Base-by-base conservation (phyloP, 2,888 invertebrate species). In the Chironomus riparius region DNA sequence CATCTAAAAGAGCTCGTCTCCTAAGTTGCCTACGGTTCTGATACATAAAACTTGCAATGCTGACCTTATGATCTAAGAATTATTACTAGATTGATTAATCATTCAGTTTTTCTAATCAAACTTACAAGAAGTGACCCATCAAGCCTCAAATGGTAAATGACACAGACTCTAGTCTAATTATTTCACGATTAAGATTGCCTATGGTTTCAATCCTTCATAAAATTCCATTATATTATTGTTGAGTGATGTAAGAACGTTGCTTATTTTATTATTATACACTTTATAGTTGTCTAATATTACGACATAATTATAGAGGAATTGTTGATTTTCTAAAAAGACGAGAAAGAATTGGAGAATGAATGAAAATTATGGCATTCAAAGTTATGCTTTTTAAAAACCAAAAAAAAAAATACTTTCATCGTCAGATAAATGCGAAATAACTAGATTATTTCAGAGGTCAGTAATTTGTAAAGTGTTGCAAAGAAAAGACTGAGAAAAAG, bases 231-330 rank as follows among this genome's bases (percentile, higher is more conserved):
- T 38, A 38, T 38, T 38, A 38, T 10, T 38, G 38, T 56, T 15
- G 56, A 56, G 18, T 38, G 38, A 56, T 56, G 56, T 56, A 56
- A 56, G 18, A 56, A 56, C 18, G 56, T 18, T 56, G 18, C n/a
- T 56, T 56, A n/a, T 56, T 56, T 18, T 56, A 18, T 56, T 56
- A 56, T 56, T 56, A 56, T 18, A 56, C 18, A 56, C 7, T 56
- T 18, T 56, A 56, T 15, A 56, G 56, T 56, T 56, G n/a, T 18
- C 18, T 56, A 56, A 56, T 56, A 18, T 56, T 56, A 56, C 56
- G 18, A 56, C 56, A 56, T 56, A 56, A 70, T 69, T 69, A 18
- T 69, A 69, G 24, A 70, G 47, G 47, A 70, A 4, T 70, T 47
- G 47, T 21, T 70, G 47, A 38, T 70, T 56, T 56, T 56, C n/a